phyloP scores from a whole-genome alignment of 2,888 invertebrate genomes.

The Linyphia triangularis region DNA sequence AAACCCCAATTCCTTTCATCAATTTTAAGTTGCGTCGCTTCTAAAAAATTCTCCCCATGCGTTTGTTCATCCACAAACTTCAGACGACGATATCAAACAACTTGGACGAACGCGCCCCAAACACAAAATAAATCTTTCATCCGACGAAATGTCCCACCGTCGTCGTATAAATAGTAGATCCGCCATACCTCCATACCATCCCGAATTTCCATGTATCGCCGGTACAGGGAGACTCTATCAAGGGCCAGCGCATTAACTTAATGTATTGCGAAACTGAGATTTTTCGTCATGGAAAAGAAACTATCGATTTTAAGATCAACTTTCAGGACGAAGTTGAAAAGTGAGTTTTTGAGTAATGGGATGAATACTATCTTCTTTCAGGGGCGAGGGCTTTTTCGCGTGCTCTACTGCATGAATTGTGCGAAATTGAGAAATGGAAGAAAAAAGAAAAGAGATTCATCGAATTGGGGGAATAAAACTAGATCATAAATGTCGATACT shows the following conservation, averaged over 20 bases:
- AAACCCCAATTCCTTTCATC: too few species aligned
- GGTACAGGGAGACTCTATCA: background rate
- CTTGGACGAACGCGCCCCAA: too few species aligned
- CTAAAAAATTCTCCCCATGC: background rate
- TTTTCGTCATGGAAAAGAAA: constrained; percentile 24
- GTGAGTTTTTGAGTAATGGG: constrained; percentile 42
- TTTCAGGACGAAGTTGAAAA: constrained; percentile 23
- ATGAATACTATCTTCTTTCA: constrained; percentile 28
- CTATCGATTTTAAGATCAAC: constrained; percentile 39
- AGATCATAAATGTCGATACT: background rate
- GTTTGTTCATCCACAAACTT: background rate
- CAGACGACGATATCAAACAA: background rate
- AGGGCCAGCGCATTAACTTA: constrained; percentile 26
- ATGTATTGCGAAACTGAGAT: constrained; percentile 45
- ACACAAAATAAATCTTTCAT: background rate
- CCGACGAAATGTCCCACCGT: background rate
- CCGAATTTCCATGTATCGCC: constrained; percentile 13
- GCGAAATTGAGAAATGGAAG: background rate
- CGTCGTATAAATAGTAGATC: background rate
- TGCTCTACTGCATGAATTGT: background rate
- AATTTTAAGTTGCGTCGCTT: background rate
- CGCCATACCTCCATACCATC: background rate
- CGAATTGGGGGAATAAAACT: background rate
- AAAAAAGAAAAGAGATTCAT: too few species aligned
- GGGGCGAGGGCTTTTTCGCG: background rate